phyloP scores from a whole-genome alignment of 2,888 invertebrate species.

The Omphaloscelis lunosa region DNA sequence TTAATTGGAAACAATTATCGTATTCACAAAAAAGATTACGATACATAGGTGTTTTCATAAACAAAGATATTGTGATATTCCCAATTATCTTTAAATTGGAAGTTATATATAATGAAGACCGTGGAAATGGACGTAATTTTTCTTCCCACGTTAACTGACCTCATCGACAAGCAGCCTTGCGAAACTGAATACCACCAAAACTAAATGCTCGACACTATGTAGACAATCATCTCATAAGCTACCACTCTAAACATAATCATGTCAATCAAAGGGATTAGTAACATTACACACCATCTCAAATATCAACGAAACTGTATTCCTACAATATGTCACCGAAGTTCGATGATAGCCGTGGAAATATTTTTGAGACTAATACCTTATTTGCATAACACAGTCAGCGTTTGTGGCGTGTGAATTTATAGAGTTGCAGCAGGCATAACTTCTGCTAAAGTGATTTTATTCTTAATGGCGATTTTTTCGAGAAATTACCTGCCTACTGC shows the following conservation, averaged over 20 bases:
- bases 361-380: neutral
- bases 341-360: slow-evolving; percentile 32
- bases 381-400: neutral
- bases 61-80: slow-evolving; percentile 1
- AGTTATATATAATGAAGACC: neutral
- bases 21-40: slow-evolving; percentile 32
- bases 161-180: neutral
- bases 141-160: neutral
- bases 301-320: slow-evolving; percentile 34
- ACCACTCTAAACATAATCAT: slow-evolving; percentile 18
- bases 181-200: neutral
- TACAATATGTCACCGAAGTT: neutral
- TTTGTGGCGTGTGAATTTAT: neutral
- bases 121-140: neutral
- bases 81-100: neutral
- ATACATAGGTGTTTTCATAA: neutral
- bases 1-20: slow-evolving; percentile 36
- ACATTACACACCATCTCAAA: slow-evolving; percentile 37
- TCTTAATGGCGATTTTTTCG: neutral
- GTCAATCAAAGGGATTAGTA: slow-evolving; percentile 27
- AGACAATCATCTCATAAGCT: neutral
- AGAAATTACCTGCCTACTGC: neutral
- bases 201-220: neutral
- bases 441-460: neutral
- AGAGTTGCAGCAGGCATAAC: neutral